Conservation (phyloP, 2,797 vertebrate species). For the Prunella strophiata region DNA sequence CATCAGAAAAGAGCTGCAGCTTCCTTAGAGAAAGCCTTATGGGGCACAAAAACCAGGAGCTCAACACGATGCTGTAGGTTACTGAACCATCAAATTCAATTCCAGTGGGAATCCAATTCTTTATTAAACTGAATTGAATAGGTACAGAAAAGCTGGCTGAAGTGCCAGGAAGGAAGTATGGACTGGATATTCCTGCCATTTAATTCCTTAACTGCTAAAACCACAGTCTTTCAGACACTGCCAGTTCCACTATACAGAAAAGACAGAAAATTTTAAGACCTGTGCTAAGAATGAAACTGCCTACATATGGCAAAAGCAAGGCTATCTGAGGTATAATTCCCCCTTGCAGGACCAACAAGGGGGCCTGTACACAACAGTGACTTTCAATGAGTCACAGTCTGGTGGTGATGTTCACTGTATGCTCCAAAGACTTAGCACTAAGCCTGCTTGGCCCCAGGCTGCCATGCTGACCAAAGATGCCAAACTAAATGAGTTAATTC, state of each 20-base stretch:
- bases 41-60: neutral
- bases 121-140: neutral
- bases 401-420: neutral
- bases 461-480: neutral
- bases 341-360: neutral
- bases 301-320: neutral
- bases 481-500: slow-evolving; percentile 1
- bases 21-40: neutral
- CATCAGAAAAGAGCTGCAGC: neutral
- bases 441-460: neutral
- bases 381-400: slow-evolving; percentile 42
- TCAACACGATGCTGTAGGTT: neutral
- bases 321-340: neutral
- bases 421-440: neutral
- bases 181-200: neutral
- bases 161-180: neutral
- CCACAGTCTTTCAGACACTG: neutral
- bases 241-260: neutral
- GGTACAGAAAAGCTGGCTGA: neutral
- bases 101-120: neutral
- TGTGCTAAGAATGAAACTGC: neutral
- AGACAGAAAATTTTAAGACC: neutral
- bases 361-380: neutral
- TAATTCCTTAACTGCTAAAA: neutral
- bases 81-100: neutral